Percentiles rank a stretch among this genome's conserved stretches.
These are phyloP conservation scores for Thalassoma bifasciatum DNA, from an alignment of 2,113 vertebrate genomes.

Conservation along the genomic window DNA sequence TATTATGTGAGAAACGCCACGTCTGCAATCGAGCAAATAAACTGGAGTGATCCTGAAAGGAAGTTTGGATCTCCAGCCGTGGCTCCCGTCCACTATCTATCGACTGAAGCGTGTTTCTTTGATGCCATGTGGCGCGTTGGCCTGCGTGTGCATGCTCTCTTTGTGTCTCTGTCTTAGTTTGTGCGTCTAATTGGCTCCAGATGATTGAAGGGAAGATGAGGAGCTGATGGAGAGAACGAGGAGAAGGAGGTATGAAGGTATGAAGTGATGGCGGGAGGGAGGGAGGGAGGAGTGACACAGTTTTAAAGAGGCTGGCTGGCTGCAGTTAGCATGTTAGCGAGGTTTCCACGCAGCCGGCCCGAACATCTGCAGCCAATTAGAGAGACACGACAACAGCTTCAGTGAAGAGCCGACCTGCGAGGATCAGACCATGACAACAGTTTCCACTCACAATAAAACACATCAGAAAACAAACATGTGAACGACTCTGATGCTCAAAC, in stretches of 20 bases:
- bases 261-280: constrained; percentile 35
- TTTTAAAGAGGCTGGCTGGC: constrained; percentile 29
- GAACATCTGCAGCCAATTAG: constrained; percentile 66
- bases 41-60: not conserved
- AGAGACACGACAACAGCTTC: constrained; percentile 30
- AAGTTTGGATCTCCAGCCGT: not conserved
- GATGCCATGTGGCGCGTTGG: not conserved
- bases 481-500: not conserved
- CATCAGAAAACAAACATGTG: constrained; percentile 11
- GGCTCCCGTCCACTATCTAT: not conserved
- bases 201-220: constrained; percentile 3
- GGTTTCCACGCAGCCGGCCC: constrained; percentile 46
- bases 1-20: constrained; percentile 18
- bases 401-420: not conserved
- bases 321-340: constrained; percentile 50
- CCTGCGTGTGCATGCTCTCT: not conserved
- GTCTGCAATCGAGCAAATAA: not conserved
- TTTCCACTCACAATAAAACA: not conserved
- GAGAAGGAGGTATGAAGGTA: constrained; percentile 20
- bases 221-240: constrained; percentile 12
- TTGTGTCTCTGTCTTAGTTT: constrained; percentile 8
- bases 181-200: constrained; percentile 37
- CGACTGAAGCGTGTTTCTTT: not conserved
- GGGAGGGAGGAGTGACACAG: constrained; percentile 22
- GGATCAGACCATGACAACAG: not conserved